These are phyloP conservation scores for Oryctes rhinoceros DNA, from an alignment of 1,140 invertebrate species.

Conservation along the genomic window DNA sequence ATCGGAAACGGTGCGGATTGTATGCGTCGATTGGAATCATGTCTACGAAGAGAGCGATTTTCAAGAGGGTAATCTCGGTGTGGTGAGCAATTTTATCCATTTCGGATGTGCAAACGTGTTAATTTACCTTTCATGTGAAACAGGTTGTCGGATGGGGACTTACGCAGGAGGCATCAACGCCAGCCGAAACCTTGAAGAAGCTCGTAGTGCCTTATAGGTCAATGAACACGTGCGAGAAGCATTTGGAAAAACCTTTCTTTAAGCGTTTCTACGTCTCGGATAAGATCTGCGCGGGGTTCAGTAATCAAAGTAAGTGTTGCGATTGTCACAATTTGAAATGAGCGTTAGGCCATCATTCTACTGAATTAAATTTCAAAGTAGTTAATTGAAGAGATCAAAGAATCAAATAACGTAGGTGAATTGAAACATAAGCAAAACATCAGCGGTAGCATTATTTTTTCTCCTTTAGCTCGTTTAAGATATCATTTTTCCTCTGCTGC, in stretches of 20 bases:
- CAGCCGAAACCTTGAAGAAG: slow-evolving; percentile 42
- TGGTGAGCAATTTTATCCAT: neutral
- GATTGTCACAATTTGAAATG: too few relatives aligned
- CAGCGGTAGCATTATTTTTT: too few relatives aligned
- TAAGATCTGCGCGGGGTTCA: slow-evolving; percentile 49
- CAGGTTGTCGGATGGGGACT: slow-evolving; percentile 61
- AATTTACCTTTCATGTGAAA: neutral
- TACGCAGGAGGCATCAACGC: slow-evolving; percentile 43
- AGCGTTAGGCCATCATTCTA: too few relatives aligned
- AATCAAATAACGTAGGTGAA: too few relatives aligned
- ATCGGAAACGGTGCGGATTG: slow-evolving; percentile 57
- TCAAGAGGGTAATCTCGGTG: neutral
- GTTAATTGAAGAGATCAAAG: too few relatives aligned
- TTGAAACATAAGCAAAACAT: too few relatives aligned
- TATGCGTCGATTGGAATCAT: slow-evolving; percentile 63
- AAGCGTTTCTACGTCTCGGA: slow-evolving; percentile 42
- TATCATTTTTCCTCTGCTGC: too few relatives aligned
- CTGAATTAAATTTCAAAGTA: too few relatives aligned
- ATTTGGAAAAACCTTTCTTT: slow-evolving; percentile 28
- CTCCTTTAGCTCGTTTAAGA: too few relatives aligned
- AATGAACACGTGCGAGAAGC: slow-evolving; percentile 27
- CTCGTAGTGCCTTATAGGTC: slow-evolving; percentile 39
- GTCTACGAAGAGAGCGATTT: slow-evolving; percentile 53
- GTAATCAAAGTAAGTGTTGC: slow-evolving; percentile 16
- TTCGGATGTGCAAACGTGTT: neutral